A percentile compares a stretch with the other conserved stretches of the same genome.
phyloP scores from a whole-genome alignment of 2,797 vertebrate species.

The Phrynocephalus guinanensis region DNA sequence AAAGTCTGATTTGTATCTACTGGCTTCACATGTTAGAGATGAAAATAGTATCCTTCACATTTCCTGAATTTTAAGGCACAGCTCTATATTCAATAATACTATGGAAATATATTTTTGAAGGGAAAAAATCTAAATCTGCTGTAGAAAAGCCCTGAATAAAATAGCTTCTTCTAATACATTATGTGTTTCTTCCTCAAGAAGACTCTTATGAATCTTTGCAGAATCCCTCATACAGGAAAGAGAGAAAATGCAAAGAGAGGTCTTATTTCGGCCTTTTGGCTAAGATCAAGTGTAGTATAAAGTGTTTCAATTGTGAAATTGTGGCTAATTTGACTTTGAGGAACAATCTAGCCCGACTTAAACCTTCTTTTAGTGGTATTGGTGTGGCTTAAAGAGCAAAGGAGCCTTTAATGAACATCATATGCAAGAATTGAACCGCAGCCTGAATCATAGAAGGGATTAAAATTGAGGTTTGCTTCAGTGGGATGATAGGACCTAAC shows the following conservation, averaged over 20 bases:
- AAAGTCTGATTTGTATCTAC: background rate
- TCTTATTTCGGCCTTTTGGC: background rate
- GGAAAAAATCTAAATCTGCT: background rate
- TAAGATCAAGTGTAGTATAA: no score
- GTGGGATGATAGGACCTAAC: background rate
- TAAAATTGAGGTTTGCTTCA: background rate
- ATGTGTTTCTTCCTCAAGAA: background rate
- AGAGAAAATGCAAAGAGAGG: background rate
- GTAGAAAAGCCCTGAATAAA: background rate
- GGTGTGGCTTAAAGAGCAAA: background rate
- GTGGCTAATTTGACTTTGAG: background rate
- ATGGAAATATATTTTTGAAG: background rate
- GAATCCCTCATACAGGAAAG: background rate
- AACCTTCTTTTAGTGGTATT: background rate
- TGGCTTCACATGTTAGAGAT: background rate
- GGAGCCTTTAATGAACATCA: background rate
- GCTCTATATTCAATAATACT: background rate
- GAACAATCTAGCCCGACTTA: background rate
- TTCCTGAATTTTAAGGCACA: background rate
- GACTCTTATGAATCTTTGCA: background rate
- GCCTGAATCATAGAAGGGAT: background rate
- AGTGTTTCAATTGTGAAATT: background rate
- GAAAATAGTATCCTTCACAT: background rate
- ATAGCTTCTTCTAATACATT: background rate
- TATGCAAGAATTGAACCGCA: slow-evolving; percentile 1